phyloP scores from a whole-genome alignment of 2,888 invertebrate species.

The Caenorhabditis japonica region DNA sequence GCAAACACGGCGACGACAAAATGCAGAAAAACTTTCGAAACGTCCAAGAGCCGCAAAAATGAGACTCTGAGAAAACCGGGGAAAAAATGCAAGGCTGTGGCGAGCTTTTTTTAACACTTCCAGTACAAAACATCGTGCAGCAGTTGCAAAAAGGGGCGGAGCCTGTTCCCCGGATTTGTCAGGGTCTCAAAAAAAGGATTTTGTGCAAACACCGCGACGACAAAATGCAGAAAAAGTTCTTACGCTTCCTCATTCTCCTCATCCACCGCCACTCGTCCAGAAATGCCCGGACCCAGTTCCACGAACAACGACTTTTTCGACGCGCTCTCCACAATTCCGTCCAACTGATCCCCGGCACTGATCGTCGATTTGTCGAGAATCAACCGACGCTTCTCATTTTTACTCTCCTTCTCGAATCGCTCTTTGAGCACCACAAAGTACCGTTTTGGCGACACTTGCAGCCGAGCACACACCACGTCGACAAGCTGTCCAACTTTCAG shows the following conservation, averaged over 20 bases:
- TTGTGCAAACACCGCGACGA: too few relatives aligned
- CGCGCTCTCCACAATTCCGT: conserved; percentile 47
- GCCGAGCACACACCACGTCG: conserved; percentile 30
- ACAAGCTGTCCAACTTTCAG: conserved; percentile 37
- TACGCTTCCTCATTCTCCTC: conserved; percentile 45
- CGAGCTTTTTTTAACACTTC: too few relatives aligned
- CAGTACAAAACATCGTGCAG: too few relatives aligned
- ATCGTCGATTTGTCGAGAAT: conserved; percentile 9
- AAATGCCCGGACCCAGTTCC: conserved; percentile 56
- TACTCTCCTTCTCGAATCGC: conserved; percentile 3
- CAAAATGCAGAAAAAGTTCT: conserved; percentile 3
- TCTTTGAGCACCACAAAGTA: conserved; percentile 36
- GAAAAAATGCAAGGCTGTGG: too few relatives aligned
- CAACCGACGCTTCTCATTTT: conserved; percentile 15
- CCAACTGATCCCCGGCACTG: conserved; percentile 24
- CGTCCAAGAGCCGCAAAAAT: too few relatives aligned
- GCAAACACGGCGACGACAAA: too few relatives aligned
- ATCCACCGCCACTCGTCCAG: conserved; percentile 30
- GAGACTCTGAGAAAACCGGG: too few relatives aligned
- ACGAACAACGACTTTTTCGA: conserved; percentile 32
- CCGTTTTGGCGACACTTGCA: conserved; percentile 29
- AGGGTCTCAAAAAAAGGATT: too few relatives aligned
- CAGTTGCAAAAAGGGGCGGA: too few relatives aligned
- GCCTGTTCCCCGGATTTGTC: too few relatives aligned
- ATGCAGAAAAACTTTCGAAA: too few relatives aligned